Conservation (phyloP, 2,888 invertebrate genomes). For the Brenthis ino region DNA sequence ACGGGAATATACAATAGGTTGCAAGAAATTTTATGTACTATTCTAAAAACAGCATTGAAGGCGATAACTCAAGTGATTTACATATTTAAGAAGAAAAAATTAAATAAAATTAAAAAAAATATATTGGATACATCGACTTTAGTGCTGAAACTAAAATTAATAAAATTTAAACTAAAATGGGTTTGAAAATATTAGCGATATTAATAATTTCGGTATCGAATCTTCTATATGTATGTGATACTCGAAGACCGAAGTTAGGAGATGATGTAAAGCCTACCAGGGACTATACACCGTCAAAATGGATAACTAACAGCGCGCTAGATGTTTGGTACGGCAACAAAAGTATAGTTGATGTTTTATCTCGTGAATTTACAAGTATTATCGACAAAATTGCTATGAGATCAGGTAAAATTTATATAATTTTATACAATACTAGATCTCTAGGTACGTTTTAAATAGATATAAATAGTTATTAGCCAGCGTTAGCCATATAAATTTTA, state of each 20-base stretch:
- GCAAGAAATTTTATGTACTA: too few relatives aligned
- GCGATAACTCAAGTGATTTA: too few relatives aligned
- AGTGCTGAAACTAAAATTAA: too few relatives aligned
- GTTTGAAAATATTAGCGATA: not conserved
- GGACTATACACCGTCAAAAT: constrained; percentile 59
- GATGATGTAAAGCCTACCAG: constrained; percentile 39
- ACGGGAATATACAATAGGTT: not conserved
- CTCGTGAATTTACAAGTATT: constrained; percentile 56
- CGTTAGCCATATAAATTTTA: too few relatives aligned
- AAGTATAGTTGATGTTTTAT: constrained; percentile 57
- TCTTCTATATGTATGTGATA: constrained; percentile 32
- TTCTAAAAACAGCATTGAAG: too few relatives aligned
- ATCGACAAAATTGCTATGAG: constrained; percentile 54
- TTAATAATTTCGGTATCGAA: constrained; percentile 13
- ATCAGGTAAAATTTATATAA: constrained; percentile 47
- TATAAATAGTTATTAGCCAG: too few relatives aligned
- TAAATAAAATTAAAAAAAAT: too few relatives aligned
- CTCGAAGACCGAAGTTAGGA: constrained; percentile 41
- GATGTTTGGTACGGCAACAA: constrained; percentile 69
- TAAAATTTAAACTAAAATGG: too few relatives aligned
- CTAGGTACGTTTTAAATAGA: too few relatives aligned
- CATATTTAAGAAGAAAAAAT: too few relatives aligned
- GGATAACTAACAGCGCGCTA: constrained; percentile 62
- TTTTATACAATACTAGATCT: too few relatives aligned
- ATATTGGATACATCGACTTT: too few relatives aligned